Evolutionary conservation across 2,113 vertebrate genomes (phyloP), one percentile per base, ranked within the genome.

Genomic region (Brachyistius frenatus): DNA sequence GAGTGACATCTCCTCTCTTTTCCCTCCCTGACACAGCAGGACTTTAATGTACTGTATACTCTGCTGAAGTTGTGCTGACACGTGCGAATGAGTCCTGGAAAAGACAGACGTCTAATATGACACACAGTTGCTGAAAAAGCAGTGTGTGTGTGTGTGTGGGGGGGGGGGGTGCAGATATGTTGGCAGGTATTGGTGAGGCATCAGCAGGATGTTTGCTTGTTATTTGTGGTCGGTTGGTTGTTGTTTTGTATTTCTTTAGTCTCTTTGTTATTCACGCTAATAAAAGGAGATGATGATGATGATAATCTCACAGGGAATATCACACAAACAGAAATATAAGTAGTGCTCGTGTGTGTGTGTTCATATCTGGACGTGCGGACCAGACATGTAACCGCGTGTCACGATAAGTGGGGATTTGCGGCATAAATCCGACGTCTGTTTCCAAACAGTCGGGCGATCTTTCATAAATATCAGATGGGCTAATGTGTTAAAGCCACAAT

Each of bases 371-470:
- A 56, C 5, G 2, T 58, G 73, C 64, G 53, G 49, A 33, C 14
- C 65, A 55, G 78, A 78, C 41, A 23, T 23, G 23, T 23, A 23
- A 23, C 23, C 23, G 23, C 23, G 15, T 69, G 79, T 66, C 4
- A 13, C 49, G 3, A 58, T 86, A 85, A 88, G 73, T 90, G 85
- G 86, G 84, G 85, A 89, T 91, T 89, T 88, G 66, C 35, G 13
- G 31, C 4, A 9, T 54, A 79, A 88, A 90, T 86, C 89, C 70
- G 30, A 75, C 15, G 1, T 68, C 70, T 86, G 83, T 91, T 85
- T 88, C 16, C 74, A 86, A 85, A 86, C 78, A 78, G 41, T 69
- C 31, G 2, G 69, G 23, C 50, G 66, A 76, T 81, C 46, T 70
- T 86, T 82, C 47, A 78, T 77, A 83, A 84, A 67, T 71, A 44